Conservation (phyloP, 2,888 invertebrate genomes). For the Phortica okadai region DNA sequence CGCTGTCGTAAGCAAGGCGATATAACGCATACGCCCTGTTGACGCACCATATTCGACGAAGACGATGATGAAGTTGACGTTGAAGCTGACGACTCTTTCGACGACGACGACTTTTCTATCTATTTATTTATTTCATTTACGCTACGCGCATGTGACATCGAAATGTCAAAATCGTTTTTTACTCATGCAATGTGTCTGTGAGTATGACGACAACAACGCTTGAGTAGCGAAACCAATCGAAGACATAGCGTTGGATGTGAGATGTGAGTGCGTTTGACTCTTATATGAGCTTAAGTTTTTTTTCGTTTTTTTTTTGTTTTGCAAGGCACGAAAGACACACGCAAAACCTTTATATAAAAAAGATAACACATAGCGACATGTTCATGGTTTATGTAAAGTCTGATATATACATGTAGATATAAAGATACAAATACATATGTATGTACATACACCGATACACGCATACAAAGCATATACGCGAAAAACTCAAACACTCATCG, state of each 20-base stretch:
- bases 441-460: conserved; percentile 39
- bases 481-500: conserved; percentile 58
- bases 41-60: background rate
- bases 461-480: conserved; percentile 38
- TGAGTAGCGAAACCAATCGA: background rate
- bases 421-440: background rate
- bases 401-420: conserved; percentile 35
- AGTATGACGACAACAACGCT: background rate
- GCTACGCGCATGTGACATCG: conserved; percentile 33
- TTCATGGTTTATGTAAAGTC: conserved; percentile 49
- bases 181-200: background rate
- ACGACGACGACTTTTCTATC: conserved; percentile 11
- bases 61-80: background rate
- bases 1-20: background rate
- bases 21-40: conserved; percentile 27
- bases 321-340: background rate
- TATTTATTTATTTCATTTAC: conserved; percentile 22
- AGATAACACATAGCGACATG: conserved; percentile 31
- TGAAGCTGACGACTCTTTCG: background rate
- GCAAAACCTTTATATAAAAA: conserved; percentile 22
- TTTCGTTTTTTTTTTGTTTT: background rate
- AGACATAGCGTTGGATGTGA: background rate
- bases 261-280: conserved; percentile 45
- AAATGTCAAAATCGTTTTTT: conserved; percentile 20
- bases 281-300: conserved; percentile 55